phyloP scores from a whole-genome alignment of 1,140 invertebrate species.

The Hyposmocoma kahamanoa region DNA sequence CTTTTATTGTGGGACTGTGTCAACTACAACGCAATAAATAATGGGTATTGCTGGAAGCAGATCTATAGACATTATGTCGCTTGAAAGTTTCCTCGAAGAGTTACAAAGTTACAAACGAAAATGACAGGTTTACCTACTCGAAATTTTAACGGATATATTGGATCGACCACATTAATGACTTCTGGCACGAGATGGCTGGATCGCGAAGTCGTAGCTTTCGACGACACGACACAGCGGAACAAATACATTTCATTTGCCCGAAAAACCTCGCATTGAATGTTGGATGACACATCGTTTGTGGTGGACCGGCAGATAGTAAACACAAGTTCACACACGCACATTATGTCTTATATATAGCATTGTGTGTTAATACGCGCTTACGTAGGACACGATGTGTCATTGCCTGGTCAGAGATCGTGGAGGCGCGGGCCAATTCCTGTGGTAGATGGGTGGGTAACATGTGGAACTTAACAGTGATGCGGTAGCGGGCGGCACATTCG shows the following conservation, averaged over 20 bases:
- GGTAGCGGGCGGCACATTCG: conserved; percentile 31
- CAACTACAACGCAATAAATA: too few relatives aligned
- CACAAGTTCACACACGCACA: conserved; percentile 53
- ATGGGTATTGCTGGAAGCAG: too few relatives aligned
- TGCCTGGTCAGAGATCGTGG: conserved; percentile 30
- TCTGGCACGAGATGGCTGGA: conserved; percentile 21
- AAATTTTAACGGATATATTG: conserved; percentile 13
- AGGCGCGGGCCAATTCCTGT: conserved; percentile 25
- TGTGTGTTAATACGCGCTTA: conserved; percentile 58
- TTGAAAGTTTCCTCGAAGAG: too few relatives aligned
- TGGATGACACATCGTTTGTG: conserved; percentile 64
- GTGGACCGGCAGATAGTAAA: conserved; percentile 60
- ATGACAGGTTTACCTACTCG: too few relatives aligned
- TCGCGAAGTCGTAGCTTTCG: conserved; percentile 15
- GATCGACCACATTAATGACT: conserved; percentile 25
- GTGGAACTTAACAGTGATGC: conserved; percentile 24
- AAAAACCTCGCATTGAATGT: conserved; percentile 56
- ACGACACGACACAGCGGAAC: conserved; percentile 13
- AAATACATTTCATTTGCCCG: conserved; percentile 36
- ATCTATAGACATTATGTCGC: too few relatives aligned
- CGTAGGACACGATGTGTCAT: conserved; percentile 58
- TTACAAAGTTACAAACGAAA: too few relatives aligned
- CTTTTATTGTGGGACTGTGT: too few relatives aligned
- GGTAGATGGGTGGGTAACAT: conserved; percentile 43
- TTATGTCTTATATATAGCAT: conserved; percentile 58